Evolutionary conservation across 2,113 vertebrate genomes (phyloP), one percentile per base, ranked within the genome.

Genomic region (Odocoileus virginianus): DNA sequence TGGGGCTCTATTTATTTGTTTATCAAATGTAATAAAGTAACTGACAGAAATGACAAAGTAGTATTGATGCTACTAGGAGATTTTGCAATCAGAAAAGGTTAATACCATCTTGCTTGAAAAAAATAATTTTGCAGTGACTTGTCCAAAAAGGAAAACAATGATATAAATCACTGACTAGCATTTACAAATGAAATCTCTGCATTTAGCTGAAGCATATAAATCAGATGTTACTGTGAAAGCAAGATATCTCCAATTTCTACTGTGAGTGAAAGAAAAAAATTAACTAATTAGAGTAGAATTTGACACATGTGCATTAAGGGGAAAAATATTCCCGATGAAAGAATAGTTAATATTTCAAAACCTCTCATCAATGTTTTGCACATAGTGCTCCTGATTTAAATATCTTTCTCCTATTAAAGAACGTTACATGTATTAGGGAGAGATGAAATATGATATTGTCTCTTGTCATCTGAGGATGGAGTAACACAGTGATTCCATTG

Each of bases 21-120:
- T 98, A 74, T 90, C 89, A 61, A 91, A 95, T 84, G 71, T 23
- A 98, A 96, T 96, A 89, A 96, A 96, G 52, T 88, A 95, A 97
- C 3, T 79, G 89, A 91, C 64, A 36, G 67, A 60, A 45, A 88
- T 82, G 50, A 92, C 0, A 1, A 57, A 67, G 33, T 45, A 87
- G 30, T 21, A 89, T 67, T 88, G 55, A 27, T 91, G 89, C 19
- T 13, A 1, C 33, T 19, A 7, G 27, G 7, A n/a, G 17, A 0
- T 16, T 61, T 52, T 92, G 40, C 4, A 91, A 2, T 58, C 45
- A 90, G 4, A 50, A 94, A 89, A 97, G 50, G 96, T 91, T 95
- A 17, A 5, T 50, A 8, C 21, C 11, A n/a, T 19, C 85, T 94
- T 95, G n/a, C 60, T 86, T 54, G 43, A 79, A 81, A 87, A 91